Conservation (phyloP, 2,888 invertebrate genomes). For the Stenodera caucasica region DNA sequence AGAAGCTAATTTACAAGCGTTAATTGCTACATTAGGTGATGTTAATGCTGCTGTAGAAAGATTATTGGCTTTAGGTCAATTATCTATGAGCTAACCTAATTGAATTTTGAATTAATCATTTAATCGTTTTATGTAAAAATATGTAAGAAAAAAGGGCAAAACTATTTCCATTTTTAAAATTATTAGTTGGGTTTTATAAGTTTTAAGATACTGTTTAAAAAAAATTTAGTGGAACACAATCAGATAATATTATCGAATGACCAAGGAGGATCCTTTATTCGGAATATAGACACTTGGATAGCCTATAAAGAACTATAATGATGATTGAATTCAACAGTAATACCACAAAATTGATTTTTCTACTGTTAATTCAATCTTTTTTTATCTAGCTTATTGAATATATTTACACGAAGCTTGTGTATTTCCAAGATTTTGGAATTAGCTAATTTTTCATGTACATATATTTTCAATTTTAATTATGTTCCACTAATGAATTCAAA, state of each 20-base stretch:
- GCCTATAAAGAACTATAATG: no score
- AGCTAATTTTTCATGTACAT: no score
- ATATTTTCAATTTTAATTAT: neutral
- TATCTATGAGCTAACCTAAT: conserved; percentile 48
- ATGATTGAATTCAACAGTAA: no score
- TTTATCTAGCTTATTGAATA: no score
- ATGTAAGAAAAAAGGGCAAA: neutral
- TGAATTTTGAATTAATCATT: neutral
- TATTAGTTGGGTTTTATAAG: neutral
- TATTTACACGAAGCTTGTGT: no score
- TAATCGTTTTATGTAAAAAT: neutral
- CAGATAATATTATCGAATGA: neutral
- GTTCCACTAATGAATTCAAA: neutral
- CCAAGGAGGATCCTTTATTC: no score
- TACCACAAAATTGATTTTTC: no score
- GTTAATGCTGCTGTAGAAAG: conserved; percentile 98
- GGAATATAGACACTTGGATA: no score
- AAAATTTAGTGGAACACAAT: neutral
- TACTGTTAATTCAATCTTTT: no score
- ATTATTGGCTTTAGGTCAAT: conserved; percentile 63
- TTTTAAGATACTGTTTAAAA: neutral
- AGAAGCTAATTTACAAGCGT: conserved; percentile 96
- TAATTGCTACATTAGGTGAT: conserved; percentile 96
- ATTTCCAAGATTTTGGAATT: no score
- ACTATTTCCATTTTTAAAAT: neutral